Evolutionary conservation across 2,113 vertebrate genomes (phyloP).

Genomic region (Azemiops feae): DNA sequence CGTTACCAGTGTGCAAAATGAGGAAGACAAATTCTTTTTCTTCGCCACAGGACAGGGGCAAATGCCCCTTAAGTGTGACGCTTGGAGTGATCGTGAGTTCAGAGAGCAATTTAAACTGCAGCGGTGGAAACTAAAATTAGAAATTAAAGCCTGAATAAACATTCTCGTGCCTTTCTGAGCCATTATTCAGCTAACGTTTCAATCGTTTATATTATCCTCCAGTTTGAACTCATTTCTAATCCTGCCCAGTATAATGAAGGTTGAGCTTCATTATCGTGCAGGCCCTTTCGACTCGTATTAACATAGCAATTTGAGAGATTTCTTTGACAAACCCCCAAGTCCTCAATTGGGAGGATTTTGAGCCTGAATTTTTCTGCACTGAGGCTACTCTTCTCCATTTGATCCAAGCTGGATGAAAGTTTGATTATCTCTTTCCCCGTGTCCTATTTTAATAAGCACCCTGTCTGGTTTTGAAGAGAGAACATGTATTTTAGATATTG

Average conservation of each 20-base stretch:
- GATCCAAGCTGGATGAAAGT: neutral
- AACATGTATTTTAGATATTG: neutral
- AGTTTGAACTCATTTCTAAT: conserved; percentile 16
- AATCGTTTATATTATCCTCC: neutral
- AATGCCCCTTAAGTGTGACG: neutral
- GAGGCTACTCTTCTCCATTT: neutral
- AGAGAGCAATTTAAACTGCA: neutral
- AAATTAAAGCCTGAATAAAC: neutral
- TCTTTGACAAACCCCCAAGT: neutral
- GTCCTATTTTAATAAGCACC: neutral
- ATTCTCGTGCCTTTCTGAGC: neutral
- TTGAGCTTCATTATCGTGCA: neutral
- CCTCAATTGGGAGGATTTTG: neutral
- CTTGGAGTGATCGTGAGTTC: neutral
- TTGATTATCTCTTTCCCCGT: neutral
- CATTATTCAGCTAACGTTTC: conserved; percentile 1
- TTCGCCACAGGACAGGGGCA: neutral
- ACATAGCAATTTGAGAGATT: conserved; percentile 1
- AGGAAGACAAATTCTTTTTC: neutral
- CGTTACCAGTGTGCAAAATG: neutral
- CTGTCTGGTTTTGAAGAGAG: neutral
- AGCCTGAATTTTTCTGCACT: neutral
- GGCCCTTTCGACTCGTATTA: conserved; percentile 8
- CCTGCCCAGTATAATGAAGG: neutral
- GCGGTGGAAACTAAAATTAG: neutral